Conservation (phyloP, 2,797 vertebrate genomes). For the Orientallactaga sibirica region DNA sequence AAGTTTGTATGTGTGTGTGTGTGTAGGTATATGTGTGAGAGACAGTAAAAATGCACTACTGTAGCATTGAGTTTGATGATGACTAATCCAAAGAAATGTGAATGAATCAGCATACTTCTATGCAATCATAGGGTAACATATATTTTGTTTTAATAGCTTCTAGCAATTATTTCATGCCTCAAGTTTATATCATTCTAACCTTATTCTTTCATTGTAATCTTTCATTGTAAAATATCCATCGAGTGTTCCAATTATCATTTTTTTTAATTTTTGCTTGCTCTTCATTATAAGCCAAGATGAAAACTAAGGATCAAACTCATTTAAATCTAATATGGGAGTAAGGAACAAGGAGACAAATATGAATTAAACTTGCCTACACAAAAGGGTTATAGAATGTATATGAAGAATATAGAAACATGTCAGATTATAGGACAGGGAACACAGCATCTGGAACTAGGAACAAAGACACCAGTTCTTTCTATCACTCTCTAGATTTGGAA, state of each 20-base stretch:
- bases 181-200: slow-evolving; percentile 69
- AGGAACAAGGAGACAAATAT: neutral
- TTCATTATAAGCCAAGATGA: slow-evolving; percentile 56
- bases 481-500: no score
- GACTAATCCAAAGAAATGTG: slow-evolving; percentile 58
- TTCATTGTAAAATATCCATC: slow-evolving; percentile 60
- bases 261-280: neutral
- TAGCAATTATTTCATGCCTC: slow-evolving; percentile 65
- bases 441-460: neutral
- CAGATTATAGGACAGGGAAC: neutral
- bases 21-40: neutral
- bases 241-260: slow-evolving; percentile 23
- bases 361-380: neutral
- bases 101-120: slow-evolving; percentile 69
- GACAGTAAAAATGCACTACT: slow-evolving; percentile 40
- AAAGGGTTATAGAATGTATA: neutral
- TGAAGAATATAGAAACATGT: neutral
- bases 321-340: slow-evolving; percentile 18
- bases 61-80: slow-evolving; percentile 39
- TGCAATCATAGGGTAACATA: slow-evolving; percentile 45
- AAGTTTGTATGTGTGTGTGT: neutral
- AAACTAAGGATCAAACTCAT: slow-evolving; percentile 60
- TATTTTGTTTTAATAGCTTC: slow-evolving; percentile 39
- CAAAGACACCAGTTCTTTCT: neutral
- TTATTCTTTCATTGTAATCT: slow-evolving; percentile 61